phyloP scores from a whole-genome alignment of 2,888 invertebrate species.

The Apomyelois bistriatella region DNA sequence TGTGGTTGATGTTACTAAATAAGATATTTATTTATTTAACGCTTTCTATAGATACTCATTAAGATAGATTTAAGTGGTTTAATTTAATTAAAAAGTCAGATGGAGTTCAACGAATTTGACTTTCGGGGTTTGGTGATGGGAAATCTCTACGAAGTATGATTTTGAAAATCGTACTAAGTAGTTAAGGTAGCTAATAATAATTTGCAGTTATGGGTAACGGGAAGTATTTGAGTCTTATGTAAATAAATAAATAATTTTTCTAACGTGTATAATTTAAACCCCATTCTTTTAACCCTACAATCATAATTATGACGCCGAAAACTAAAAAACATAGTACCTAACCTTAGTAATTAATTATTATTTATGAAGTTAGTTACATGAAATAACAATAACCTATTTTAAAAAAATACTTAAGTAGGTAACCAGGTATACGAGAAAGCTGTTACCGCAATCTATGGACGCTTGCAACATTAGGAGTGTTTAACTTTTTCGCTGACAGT shows the following conservation, averaged over 20 bases:
- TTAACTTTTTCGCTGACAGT: too few relatives aligned
- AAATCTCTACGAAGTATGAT: constrained; percentile 10
- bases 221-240: constrained; percentile 14
- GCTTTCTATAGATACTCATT: constrained; percentile 52
- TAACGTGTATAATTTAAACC: constrained; percentile 10
- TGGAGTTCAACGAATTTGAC: constrained; percentile 27
- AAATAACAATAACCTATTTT: too few relatives aligned
- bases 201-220: background rate
- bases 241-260: constrained; percentile 19
- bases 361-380: too few relatives aligned
- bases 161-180: background rate
- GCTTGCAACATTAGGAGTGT: too few relatives aligned
- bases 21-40: constrained; percentile 16
- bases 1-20: background rate
- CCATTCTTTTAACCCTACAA: background rate
- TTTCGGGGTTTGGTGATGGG: constrained; percentile 36
- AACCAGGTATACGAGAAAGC: too few relatives aligned
- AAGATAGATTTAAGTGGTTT: constrained; percentile 13
- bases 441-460: too few relatives aligned
- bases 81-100: constrained; percentile 14
- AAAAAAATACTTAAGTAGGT: too few relatives aligned
- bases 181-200: too few relatives aligned
- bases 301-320: too few relatives aligned
- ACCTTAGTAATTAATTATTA: too few relatives aligned
- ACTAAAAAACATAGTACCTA: too few relatives aligned